Conservation (phyloP, 2,888 invertebrate species). For the Chromoteleia sp. region DNA sequence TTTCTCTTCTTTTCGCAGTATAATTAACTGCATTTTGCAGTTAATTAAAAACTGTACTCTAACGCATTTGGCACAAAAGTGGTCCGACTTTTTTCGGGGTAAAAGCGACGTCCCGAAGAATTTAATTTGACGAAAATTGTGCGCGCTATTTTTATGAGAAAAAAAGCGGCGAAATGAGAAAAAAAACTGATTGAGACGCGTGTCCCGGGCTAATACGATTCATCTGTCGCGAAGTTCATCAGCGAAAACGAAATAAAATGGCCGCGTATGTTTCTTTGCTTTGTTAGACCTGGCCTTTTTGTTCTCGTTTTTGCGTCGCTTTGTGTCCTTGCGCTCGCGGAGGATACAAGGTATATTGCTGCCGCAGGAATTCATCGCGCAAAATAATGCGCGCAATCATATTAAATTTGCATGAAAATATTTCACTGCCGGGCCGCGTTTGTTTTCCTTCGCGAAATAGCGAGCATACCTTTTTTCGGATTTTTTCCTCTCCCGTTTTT, state of each 20-base stretch:
- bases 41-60: background rate
- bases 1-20: no score
- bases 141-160: slow-evolving; percentile 13
- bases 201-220: slow-evolving; percentile 50
- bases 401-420: slow-evolving; percentile 67
- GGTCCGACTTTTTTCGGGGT: background rate
- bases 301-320: slow-evolving; percentile 24
- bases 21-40: background rate
- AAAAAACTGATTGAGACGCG: slow-evolving; percentile 44
- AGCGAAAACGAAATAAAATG: slow-evolving; percentile 47
- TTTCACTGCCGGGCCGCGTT: slow-evolving; percentile 47
- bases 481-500: slow-evolving; percentile 2
- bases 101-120: background rate
- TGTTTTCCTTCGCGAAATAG: slow-evolving; percentile 39
- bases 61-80: background rate
- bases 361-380: slow-evolving; percentile 56
- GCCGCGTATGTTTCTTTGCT: slow-evolving; percentile 58
- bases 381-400: slow-evolving; percentile 65
- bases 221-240: slow-evolving; percentile 56
- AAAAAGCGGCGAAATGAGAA: background rate
- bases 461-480: slow-evolving; percentile 12
- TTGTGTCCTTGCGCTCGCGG: slow-evolving; percentile 30
- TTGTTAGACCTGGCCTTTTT: slow-evolving; percentile 41
- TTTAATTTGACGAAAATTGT: slow-evolving; percentile 4
- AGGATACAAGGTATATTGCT: slow-evolving; percentile 40